Evolutionary conservation across 92 coral and sea anemone genomes (phyloP), one percentile per base, ranked within the genome.

Genomic region (Palythoa grandis): DNA sequence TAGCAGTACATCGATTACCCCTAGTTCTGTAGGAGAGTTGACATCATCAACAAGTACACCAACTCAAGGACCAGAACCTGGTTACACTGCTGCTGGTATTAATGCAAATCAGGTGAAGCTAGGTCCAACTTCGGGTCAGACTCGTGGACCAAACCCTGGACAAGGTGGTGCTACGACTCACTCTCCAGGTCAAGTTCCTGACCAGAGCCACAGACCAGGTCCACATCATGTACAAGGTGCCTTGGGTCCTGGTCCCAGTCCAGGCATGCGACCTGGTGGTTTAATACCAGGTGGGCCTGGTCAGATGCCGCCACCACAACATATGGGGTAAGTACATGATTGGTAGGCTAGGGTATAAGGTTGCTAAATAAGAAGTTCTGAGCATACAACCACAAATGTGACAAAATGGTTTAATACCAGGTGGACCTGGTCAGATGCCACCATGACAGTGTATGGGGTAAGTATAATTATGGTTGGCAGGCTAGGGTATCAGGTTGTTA

Each of bases 241-340:
- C 4, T 35, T 65, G 16, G 74, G 85, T 11, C 43, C 40, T 47
- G 85, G 85, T 16, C 61, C 73, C 38, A 48, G n/a, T 40, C 57
- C 37, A 8, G 52, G 29, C n/a, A 47, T 79, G 37, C 37, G 40
- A 23, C 74, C 74, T 4, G 61, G 40, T 80, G 85, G 74, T 25
- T 47, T 80, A 70, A 16, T 79, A 39, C 72, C 60, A 11, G 84
- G 84, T 1, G 85, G 85, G 13, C 74, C 85, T 5, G 74, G 85
- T 4, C 40, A 43, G 9, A 39, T 80, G 74, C 74, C 85, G 13
- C 74, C 60, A 47, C 85, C 74, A 63, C 54, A 25, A 39, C 84
- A 79, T 65, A 22, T 66, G 17, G 85, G 74, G 85, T 80, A 65
- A 80, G 63, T 20, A 52, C 19, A 17, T 0, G 53, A 10, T 15